Conservation (phyloP, 2,797 vertebrate genomes). For the Sebastiscus albofasciatus region DNA sequence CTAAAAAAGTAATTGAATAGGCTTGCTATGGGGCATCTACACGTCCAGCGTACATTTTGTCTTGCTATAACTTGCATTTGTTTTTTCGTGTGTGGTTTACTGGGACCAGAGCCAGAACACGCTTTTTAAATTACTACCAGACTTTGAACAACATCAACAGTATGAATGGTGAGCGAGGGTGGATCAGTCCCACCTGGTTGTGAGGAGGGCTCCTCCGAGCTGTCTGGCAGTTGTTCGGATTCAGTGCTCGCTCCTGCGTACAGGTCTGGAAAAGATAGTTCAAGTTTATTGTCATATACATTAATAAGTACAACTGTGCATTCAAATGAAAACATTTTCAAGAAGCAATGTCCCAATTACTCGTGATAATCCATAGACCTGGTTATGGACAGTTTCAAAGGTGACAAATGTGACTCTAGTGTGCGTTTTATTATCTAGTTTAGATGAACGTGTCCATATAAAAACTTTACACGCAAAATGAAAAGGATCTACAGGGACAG, state of each 20-base stretch:
- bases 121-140: background rate
- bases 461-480: background rate
- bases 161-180: background rate
- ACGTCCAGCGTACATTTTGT: background rate
- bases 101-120: background rate
- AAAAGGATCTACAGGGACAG: background rate
- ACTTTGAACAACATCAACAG: background rate
- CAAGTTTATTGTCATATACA: background rate
- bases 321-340: background rate
- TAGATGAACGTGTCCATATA: background rate
- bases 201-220: background rate
- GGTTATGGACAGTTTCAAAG: background rate
- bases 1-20: too few relatives aligned
- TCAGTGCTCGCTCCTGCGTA: conserved; percentile 53
- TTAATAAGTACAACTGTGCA: too few relatives aligned
- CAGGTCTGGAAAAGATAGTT: conserved; percentile 62
- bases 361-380: background rate
- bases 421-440: background rate
- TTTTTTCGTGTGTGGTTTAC: background rate
- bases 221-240: conserved; percentile 7
- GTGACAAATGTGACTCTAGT: background rate
- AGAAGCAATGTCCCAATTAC: background rate
- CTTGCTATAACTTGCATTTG: background rate
- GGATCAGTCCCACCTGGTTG: conserved; percentile 58
- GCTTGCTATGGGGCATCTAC: background rate